Conservation (phyloP, 2,797 vertebrate species). For the Crocodylus rhombifer region DNA sequence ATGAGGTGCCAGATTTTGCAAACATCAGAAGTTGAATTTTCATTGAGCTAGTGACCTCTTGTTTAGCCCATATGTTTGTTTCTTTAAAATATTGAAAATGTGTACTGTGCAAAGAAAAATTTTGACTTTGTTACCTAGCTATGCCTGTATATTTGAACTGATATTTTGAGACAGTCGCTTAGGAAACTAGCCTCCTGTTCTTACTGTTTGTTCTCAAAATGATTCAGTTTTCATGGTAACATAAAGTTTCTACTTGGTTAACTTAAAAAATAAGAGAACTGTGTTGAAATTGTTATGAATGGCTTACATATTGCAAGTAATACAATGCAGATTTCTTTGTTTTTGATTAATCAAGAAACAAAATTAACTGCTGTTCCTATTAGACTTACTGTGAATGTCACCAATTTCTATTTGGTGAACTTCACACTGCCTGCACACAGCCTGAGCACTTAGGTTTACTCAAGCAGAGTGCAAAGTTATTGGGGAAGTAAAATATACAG, state of each 20-base stretch:
- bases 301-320: not conserved
- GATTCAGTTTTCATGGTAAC: constrained; percentile 50
- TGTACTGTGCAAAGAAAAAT: constrained; percentile 41
- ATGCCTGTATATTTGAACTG: constrained; percentile 50
- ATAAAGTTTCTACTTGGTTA: constrained; percentile 36
- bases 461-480: fast-evolving
- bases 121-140: constrained; percentile 27
- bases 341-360: not conserved
- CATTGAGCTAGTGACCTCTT: constrained; percentile 23
- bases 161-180: constrained; percentile 65
- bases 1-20: constrained; percentile 26
- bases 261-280: constrained; percentile 8
- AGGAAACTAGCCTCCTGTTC: constrained; percentile 56
- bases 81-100: constrained; percentile 48
- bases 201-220: constrained; percentile 49
- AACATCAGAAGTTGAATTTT: constrained; percentile 44
- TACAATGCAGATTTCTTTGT: not conserved
- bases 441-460: not conserved
- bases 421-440: not conserved
- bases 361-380: not conserved
- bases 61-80: constrained; percentile 38
- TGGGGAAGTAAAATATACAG: not conserved
- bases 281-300: constrained; percentile 5
- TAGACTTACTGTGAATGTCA: not conserved
- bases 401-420: not conserved